phyloP scores from a whole-genome alignment of 2,797 vertebrate species.

The Karalla daura region DNA sequence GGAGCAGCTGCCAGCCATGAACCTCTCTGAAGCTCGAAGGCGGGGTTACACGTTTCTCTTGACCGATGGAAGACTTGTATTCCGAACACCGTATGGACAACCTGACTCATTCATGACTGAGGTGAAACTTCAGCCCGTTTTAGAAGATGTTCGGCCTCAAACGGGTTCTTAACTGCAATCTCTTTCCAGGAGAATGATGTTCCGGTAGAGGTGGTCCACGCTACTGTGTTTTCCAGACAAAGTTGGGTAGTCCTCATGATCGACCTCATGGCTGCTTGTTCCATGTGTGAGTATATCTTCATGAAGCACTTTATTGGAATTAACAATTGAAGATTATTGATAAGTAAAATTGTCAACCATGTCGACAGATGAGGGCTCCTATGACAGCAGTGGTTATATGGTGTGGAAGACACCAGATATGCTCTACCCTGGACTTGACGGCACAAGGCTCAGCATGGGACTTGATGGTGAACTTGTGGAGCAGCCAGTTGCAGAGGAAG shows the following conservation, averaged over 20 bases:
- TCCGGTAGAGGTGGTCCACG: slow-evolving; percentile 70
- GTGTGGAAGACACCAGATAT: slow-evolving; percentile 63
- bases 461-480: slow-evolving; percentile 53
- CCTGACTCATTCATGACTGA: slow-evolving; percentile 68
- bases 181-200: slow-evolving; percentile 67
- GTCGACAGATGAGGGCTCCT: slow-evolving; percentile 60
- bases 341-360: too few species aligned
- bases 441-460: slow-evolving; percentile 42
- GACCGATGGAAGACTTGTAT: slow-evolving; percentile 72
- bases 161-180: not conserved
- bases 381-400: slow-evolving; percentile 37
- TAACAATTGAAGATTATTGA: fast-evolving
- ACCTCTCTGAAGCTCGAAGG: slow-evolving; percentile 67
- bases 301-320: not conserved
- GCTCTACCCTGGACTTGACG: slow-evolving; percentile 31
- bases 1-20: slow-evolving; percentile 65
- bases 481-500: not conserved
- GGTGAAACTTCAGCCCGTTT: slow-evolving; percentile 40
- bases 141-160: not conserved
- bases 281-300: slow-evolving; percentile 77
- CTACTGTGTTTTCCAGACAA: slow-evolving; percentile 81
- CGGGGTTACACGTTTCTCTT: slow-evolving; percentile 78
- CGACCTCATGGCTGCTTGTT: slow-evolving; percentile 83
- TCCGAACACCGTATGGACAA: slow-evolving; percentile 77
- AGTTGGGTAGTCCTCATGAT: slow-evolving; percentile 84